Evolutionary conservation across 2,888 invertebrate genomes (phyloP), one percentile per base, ranked within the genome.

Genomic region (Endomychus coccineus): DNA sequence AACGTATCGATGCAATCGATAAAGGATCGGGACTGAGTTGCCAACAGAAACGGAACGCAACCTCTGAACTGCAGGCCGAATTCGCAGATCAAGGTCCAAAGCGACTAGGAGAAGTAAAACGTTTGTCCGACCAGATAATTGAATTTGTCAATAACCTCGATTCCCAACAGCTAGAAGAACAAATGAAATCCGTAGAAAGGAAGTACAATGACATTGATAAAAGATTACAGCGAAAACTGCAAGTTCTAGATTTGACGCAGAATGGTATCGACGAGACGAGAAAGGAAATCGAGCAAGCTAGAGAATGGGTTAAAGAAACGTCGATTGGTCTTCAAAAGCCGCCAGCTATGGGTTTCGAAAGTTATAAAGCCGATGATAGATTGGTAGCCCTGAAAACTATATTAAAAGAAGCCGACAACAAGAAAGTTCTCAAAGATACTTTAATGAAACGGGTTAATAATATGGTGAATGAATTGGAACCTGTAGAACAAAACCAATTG

Each of bases 161-260:
- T 58, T 83, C 85, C 0, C 89, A 91, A 58, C 90, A 91, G 68
- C 81, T 91, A 2, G 89, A 90, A 59, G 91, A 91, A 61, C 87
- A 87, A 65, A 74, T 76, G 61, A 88, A 87, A 60, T 82, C 85
- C 0, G 73, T 87, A 1, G 90, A 92, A 58, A 74, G 90, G 45
- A 75, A 87, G 43, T 83, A 87, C 55, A 83, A 81, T 44, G 91
- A 92, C 55, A 77, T 90, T 1, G 75, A 79, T 1, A 91, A 90
- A 60, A 78, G 89, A 34, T 74, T 90, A 31, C 84, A 86, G 59
- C 77, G 91, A 34, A 91, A 90, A 61, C 68, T 79, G 0, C 86
- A 89, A 66, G 77, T 90, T 46, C 65, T 91, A 30, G 87, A 89
- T 53, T 83, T 83, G 46, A 85, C 89, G 0, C 78, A 82, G 51